These are phyloP conservation scores for Rhopalosiphum nymphaeae DNA, from an alignment of 2,888 invertebrate species.

Conservation along the genomic window DNA sequence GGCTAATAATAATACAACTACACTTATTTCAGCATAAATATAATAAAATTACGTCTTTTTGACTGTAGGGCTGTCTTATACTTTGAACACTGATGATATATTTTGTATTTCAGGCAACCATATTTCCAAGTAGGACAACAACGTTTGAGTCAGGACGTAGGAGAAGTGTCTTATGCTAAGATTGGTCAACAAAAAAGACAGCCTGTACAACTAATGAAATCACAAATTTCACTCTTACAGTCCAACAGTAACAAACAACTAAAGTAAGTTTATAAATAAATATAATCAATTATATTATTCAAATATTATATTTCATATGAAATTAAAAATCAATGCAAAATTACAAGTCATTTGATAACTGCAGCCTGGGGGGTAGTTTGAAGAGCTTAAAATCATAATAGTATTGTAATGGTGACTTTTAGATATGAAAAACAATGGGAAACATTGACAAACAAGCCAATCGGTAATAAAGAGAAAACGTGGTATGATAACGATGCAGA, in stretches of 20 bases:
- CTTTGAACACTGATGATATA: not conserved
- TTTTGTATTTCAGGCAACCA: conserved; percentile 67
- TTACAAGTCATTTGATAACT: not conserved
- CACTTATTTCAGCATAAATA: not conserved
- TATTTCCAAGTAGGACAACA: conserved; percentile 69
- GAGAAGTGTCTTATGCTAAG: conserved; percentile 45
- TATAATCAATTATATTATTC: not conserved
- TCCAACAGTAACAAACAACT: conserved; percentile 44
- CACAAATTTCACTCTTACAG: conserved; percentile 58
- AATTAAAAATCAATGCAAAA: not conserved
- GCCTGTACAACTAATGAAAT: conserved; percentile 54
- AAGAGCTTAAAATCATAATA: not conserved
- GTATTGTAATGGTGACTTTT: not conserved
- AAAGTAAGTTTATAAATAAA: not conserved
- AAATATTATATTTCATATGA: not conserved
- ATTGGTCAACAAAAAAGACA: conserved; percentile 50
- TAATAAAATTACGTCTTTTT: not conserved
- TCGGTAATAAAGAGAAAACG: conserved; percentile 58
- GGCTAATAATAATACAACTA: not conserved
- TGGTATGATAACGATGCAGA: conserved; percentile 58
- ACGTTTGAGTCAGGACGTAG: conserved; percentile 34
- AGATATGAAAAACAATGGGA: conserved; percentile 56
- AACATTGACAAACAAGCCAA: conserved; percentile 14
- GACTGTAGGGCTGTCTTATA: not conserved
- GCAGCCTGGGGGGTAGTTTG: not conserved